Conservation (phyloP, 2,113 vertebrate species). For the Garra rufa region DNA sequence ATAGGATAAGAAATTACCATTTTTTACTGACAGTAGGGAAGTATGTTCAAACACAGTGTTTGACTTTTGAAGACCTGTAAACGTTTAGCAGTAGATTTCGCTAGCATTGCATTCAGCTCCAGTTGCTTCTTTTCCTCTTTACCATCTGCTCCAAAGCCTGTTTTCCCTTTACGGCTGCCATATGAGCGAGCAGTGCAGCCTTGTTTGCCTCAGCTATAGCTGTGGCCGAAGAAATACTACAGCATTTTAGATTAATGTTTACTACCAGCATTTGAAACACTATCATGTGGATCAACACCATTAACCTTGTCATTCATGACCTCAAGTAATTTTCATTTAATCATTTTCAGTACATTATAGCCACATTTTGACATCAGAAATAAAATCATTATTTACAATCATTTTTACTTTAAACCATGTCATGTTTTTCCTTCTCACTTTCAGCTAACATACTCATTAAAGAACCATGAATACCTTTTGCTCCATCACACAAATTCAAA, state of each 20-base stretch:
- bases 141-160: background rate
- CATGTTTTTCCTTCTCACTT: background rate
- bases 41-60: too few species aligned
- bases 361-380: background rate
- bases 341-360: background rate
- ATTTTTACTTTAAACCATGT: background rate
- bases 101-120: background rate
- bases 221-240: background rate
- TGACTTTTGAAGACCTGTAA: too few species aligned
- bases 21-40: too few species aligned
- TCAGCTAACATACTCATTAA: background rate
- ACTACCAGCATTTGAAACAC: background rate
- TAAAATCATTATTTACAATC: background rate
- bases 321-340: background rate
- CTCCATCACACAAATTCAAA: background rate
- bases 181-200: background rate
- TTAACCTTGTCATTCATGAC: background rate
- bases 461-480: background rate
- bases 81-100: background rate
- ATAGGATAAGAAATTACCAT: too few species aligned
- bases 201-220: too few species aligned
- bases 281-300: background rate
- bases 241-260: background rate
- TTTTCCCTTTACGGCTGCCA: background rate
- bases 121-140: slow-evolving; percentile 9